Conservation (phyloP, 2,113 vertebrate species). For the Atractosteus spatula region DNA sequence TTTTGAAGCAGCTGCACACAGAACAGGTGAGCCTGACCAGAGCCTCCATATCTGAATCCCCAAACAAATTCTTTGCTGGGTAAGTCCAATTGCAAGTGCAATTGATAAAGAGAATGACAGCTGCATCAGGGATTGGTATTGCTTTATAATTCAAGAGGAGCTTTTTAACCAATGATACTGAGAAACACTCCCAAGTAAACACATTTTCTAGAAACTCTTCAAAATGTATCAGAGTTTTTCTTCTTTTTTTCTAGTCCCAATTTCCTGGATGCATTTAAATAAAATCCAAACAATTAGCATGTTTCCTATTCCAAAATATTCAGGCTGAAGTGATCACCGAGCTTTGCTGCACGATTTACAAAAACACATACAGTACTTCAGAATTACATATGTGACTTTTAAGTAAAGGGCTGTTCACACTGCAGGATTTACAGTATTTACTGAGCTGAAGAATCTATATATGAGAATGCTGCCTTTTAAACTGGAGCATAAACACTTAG, state of each 20-base stretch:
- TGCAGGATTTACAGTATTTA: too few relatives aligned
- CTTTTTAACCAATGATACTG: background rate
- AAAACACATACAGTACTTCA: too few relatives aligned
- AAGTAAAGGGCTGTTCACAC: too few relatives aligned
- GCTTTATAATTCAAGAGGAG: background rate
- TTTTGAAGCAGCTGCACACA: constrained; percentile 82
- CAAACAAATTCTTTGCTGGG: background rate
- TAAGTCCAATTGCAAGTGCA: background rate
- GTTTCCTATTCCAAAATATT: background rate
- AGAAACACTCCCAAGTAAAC: background rate
- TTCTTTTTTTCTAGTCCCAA: background rate
- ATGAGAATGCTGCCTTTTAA: too few relatives aligned
- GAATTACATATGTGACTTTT: too few relatives aligned
- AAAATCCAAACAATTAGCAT: background rate
- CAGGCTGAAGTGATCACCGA: too few relatives aligned
- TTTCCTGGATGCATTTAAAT: too few relatives aligned
- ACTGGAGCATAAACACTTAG: too few relatives aligned
- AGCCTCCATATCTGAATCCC: too few relatives aligned
- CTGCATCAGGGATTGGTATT: background rate
- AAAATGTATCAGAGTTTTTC: background rate
- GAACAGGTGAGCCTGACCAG: constrained; percentile 42
- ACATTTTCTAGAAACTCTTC: background rate
- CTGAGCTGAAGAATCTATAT: too few relatives aligned
- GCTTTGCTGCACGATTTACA: too few relatives aligned
- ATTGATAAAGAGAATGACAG: background rate